Evolutionary conservation across 2,113 vertebrate species (phyloP).

Genomic region (Kryptolebias marmoratus): DNA sequence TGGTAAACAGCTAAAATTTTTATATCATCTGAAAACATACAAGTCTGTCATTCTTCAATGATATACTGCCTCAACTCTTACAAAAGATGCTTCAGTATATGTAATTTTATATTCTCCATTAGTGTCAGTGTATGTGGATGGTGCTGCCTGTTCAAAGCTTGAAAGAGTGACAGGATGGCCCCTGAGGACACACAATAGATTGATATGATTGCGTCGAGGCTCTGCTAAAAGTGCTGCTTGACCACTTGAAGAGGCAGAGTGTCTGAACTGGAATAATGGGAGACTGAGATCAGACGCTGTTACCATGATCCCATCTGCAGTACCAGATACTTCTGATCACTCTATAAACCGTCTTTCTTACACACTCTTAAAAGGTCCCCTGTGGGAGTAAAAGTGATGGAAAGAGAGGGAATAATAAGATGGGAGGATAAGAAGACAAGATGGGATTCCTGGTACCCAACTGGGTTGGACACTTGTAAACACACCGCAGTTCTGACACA

Average conservation of each 20-base stretch:
- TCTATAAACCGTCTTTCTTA: conserved; percentile 57
- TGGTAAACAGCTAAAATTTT: conserved; percentile 19
- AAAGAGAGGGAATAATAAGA: conserved; percentile 31
- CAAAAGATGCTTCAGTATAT: conserved; percentile 34
- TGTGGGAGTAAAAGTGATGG: conserved; percentile 15
- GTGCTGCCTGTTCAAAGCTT: conserved; percentile 61
- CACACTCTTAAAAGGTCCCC: conserved; percentile 51
- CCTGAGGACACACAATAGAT: conserved; percentile 58
- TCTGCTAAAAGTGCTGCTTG: conserved; percentile 70
- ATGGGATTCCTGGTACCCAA: conserved; percentile 44
- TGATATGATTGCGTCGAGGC: conserved; percentile 65
- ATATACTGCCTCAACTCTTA: conserved; percentile 14
- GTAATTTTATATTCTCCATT: conserved; percentile 59
- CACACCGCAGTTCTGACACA: conserved; percentile 32
- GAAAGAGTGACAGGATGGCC: conserved; percentile 44
- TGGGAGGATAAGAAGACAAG: conserved; percentile 41
- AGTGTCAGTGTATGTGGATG: conserved; percentile 22
- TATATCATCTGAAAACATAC: conserved; percentile 14
- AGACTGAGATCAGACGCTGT: conserved; percentile 69
- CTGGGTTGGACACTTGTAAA: conserved; percentile 50
- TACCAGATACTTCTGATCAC: conserved; percentile 48
- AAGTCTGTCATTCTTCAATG: conserved; percentile 10
- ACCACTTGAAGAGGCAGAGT: conserved; percentile 64
- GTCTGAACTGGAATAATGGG: conserved; percentile 71
- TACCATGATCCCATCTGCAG: conserved; percentile 66